Evolutionary conservation across 2,888 invertebrate species (phyloP).

Genomic region (Chrysolina americana): DNA sequence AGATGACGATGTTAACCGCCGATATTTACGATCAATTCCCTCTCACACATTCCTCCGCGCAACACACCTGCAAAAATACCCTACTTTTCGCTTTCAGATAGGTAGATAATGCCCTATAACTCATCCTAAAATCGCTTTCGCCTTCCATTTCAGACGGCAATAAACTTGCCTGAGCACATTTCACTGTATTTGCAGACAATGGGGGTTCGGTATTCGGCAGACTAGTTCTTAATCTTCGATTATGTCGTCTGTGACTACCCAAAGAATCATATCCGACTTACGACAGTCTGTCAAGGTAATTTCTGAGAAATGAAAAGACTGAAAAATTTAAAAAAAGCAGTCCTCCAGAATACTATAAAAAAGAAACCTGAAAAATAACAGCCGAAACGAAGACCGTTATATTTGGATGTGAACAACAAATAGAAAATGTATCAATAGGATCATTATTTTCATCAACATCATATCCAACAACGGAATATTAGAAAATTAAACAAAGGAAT

Average conservation of each 20-base stretch:
- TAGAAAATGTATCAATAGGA: too few relatives aligned
- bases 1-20: slow-evolving; percentile 69
- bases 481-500: too few relatives aligned
- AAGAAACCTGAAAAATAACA: too few relatives aligned
- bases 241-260: not conserved
- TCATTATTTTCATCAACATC: too few relatives aligned
- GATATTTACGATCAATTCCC: slow-evolving; percentile 70
- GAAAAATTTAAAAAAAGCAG: too few relatives aligned
- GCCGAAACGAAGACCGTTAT: too few relatives aligned
- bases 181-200: slow-evolving; percentile 60
- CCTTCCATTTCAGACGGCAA: slow-evolving; percentile 69
- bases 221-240: slow-evolving; percentile 1
- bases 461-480: too few relatives aligned
- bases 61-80: slow-evolving; percentile 70
- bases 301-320: not conserved
- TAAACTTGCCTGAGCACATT: slow-evolving; percentile 67
- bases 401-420: too few relatives aligned
- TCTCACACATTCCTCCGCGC: slow-evolving; percentile 60
- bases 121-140: slow-evolving; percentile 69
- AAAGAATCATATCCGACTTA: not conserved
- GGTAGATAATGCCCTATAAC: slow-evolving; percentile 70
- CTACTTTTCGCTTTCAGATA: slow-evolving; percentile 68
- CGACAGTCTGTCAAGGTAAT: not conserved
- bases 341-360: too few relatives aligned
- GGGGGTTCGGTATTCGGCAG: slow-evolving; percentile 47